A percentile compares a stretch with the other conserved stretches of the same genome.
phyloP scores from a whole-genome alignment of 2,888 invertebrate species.

The Vanessa cardui region DNA sequence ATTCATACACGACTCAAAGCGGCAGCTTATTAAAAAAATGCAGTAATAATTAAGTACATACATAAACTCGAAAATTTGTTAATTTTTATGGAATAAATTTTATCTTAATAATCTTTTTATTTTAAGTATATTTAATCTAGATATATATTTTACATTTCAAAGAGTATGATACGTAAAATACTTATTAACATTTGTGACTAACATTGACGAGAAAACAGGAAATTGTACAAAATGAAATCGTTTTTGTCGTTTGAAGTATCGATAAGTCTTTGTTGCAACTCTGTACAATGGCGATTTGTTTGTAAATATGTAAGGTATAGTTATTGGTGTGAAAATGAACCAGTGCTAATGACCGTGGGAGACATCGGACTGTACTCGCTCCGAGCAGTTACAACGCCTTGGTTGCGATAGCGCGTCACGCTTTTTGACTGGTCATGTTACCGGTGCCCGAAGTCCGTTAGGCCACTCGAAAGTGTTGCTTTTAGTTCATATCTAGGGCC shows the following conservation, averaged over 20 bases:
- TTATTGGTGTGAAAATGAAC: constrained; percentile 10
- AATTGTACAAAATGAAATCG: neutral
- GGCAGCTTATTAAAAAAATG: neutral
- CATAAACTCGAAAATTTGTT: too few species aligned
- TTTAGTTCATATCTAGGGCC: constrained; percentile 30
- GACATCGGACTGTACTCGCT: neutral
- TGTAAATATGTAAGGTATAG: too few species aligned
- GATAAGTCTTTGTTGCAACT: neutral
- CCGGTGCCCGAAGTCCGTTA: constrained; percentile 54
- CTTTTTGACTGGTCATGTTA: constrained; percentile 56
- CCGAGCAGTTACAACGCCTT: constrained; percentile 29
- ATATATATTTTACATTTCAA: too few species aligned
- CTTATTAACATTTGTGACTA: too few species aligned
- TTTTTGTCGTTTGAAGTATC: neutral
- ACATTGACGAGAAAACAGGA: too few species aligned
- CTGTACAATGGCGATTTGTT: neutral
- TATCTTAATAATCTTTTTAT: too few species aligned
- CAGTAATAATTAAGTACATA: too few species aligned
- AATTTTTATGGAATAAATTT: too few species aligned
- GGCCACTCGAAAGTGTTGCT: constrained; percentile 44
- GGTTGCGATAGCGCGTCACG: constrained; percentile 45
- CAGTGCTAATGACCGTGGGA: constrained; percentile 22
- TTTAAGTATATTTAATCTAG: too few species aligned
- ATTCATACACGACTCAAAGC: neutral
- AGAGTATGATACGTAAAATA: too few species aligned